Percentiles rank a stretch among this genome's conserved stretches.
Conservation (phyloP, 2,888 invertebrate species). For the Cheilosia urbana region DNA sequence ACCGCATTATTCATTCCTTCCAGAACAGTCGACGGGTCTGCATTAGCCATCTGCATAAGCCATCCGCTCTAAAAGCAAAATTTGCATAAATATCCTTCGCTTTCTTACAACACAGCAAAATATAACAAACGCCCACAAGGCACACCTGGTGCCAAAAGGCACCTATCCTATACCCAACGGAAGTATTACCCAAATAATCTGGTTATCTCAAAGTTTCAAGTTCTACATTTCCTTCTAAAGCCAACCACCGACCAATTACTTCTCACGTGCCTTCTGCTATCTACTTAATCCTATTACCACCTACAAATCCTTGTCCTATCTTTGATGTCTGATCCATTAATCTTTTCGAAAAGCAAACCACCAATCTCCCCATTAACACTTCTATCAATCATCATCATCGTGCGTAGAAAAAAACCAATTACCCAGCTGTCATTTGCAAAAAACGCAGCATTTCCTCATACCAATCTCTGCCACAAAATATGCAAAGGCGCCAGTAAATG, state of each 20-base stretch:
- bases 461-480: slow-evolving; percentile 8
- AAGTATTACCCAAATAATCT: slow-evolving; percentile 32
- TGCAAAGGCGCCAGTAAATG: slow-evolving; percentile 2
- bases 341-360: slow-evolving; percentile 33
- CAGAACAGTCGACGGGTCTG: slow-evolving; percentile 9
- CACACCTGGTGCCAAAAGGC: not conserved
- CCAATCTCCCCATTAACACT: slow-evolving; percentile 43
- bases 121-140: too few species aligned
- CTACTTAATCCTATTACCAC: slow-evolving; percentile 70
- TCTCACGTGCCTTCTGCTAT: slow-evolving; percentile 24
- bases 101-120: too few species aligned
- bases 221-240: slow-evolving; percentile 57
- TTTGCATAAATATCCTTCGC: slow-evolving; percentile 21
- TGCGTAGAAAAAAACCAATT: slow-evolving; percentile 10
- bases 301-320: slow-evolving; percentile 56
- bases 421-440: slow-evolving; percentile 49
- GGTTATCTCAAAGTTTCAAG: slow-evolving; percentile 28
- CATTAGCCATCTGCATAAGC: slow-evolving; percentile 14
- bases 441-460: slow-evolving; percentile 46
- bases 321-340: slow-evolving; percentile 49
- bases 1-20: not conserved
- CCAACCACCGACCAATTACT: not conserved
- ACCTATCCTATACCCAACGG: slow-evolving; percentile 20
- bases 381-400: slow-evolving; percentile 55
- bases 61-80: not conserved